Base-by-base conservation (phyloP, 2,888 invertebrate genomes). In the Coenonympha glycerion region DNA sequence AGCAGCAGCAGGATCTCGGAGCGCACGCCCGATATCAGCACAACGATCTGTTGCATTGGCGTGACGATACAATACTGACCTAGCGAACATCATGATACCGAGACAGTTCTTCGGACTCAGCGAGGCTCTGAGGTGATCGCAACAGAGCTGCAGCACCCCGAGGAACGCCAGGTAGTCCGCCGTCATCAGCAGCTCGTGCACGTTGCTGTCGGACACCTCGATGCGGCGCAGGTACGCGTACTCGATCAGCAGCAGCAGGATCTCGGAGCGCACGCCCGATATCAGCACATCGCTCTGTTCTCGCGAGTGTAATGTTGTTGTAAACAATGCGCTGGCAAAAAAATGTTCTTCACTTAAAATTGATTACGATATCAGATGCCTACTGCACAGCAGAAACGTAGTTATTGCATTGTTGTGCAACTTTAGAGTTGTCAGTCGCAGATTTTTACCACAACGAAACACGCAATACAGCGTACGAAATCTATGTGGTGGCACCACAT, bases 111-210 rank as follows among this genome's bases (percentile, higher is more conserved):
- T 91, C 0, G 93, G 90, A 11, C 86, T 91, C 15, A 97, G 82
- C 50, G 91, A 90, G 33, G 79, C 79, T 47, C 90, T 88, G 11
- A 97, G 88, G 68, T 91, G 95, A 39, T 93, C 90, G 66, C 93
- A 93, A 76, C 97, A 97, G 15, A 93, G 88, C 58, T 93, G 91
- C 44, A 95, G 88, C 36, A 97, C 91, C 0, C 95, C 95, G 37
- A 93, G 85, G 60, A 97, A 93, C 64, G 94, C 92, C 47, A 97
- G 90, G 73, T 96, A 97, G 83, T 97, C 97, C 2, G 97, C 95
- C 0, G 94, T 92, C 63, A 93, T 91, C 31, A 97, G 88, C 9
- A 97, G 85, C 65, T 92, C 90, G 65, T 93, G 92, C 0, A 96
- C 95, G 69, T 96, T 97, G 24, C 91, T 90, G 28, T 91, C 90